Evolutionary conservation across 2,113 vertebrate genomes (phyloP).

Genomic region (Microtus richardsoni): DNA sequence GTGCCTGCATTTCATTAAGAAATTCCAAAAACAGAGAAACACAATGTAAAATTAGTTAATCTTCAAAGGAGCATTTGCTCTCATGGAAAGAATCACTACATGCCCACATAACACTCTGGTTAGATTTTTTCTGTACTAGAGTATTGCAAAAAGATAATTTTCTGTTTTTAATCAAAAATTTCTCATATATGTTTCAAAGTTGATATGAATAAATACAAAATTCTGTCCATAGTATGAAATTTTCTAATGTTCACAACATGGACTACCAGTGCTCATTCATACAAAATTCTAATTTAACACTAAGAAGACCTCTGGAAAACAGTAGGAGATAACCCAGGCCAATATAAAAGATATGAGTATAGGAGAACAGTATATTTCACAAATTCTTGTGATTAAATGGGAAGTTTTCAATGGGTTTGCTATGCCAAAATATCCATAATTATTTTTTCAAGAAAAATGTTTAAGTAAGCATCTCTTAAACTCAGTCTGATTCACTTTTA

Average conservation of each 20-base stretch:
- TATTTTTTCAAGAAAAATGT: background rate
- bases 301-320: background rate
- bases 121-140: background rate
- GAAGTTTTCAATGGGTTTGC: background rate
- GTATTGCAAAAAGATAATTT: background rate
- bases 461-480: background rate
- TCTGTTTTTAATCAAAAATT: background rate
- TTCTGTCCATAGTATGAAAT: background rate
- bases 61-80: background rate
- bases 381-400: background rate
- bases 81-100: background rate
- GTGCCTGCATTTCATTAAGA: background rate
- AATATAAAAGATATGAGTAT: background rate
- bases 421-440: background rate
- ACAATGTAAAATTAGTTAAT: background rate
- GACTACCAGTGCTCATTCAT: background rate
- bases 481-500: background rate
- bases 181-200: too few relatives aligned
- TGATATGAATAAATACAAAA: background rate
- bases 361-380: background rate
- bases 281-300: background rate
- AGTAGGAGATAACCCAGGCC: background rate
- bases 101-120: fast-evolving
- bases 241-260: background rate
- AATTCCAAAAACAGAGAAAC: background rate